Conservation (phyloP, 2,113 vertebrate genomes). For the Neogobius melanostomus region DNA sequence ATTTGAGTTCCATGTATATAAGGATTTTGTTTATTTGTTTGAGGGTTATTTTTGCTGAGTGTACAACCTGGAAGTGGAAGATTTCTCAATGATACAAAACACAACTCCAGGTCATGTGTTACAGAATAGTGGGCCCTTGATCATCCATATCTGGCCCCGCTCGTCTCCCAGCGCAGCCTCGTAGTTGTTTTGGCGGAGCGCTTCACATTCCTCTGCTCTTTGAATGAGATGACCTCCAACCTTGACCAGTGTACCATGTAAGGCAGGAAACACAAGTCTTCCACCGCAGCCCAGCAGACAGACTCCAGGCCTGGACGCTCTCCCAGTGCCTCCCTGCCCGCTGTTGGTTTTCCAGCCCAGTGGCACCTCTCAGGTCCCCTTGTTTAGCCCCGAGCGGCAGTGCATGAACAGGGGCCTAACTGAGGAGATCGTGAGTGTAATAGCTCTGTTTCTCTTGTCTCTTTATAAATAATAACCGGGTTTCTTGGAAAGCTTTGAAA, state of each 20-base stretch:
- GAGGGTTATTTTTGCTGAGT: no score
- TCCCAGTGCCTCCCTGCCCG: conserved; percentile 2
- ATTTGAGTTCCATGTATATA: no score
- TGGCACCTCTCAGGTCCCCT: conserved; percentile 59
- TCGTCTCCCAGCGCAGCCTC: not conserved
- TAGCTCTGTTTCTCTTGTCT: not conserved
- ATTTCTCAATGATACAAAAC: no score
- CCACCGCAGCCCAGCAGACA: conserved; percentile 45
- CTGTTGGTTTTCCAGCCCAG: conserved; percentile 49
- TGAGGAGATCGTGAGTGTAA: not conserved
- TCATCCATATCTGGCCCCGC: no score
- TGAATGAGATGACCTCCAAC: conserved; percentile 66
- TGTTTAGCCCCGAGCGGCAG: conserved; percentile 44
- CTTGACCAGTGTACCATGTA: conserved; percentile 54
- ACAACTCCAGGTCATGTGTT: no score
- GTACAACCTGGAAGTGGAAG: no score
- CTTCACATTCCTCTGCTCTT: conserved; percentile 60
- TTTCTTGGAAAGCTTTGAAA: no score
- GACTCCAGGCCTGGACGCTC: conserved; percentile 29
- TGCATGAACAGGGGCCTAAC: not conserved
- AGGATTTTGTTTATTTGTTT: no score
- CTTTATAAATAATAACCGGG: no score
- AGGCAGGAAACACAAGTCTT: conserved; percentile 52
- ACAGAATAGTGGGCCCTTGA: no score
- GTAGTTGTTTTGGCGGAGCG: conserved; percentile 18